These are phyloP conservation scores for Notiomystis cincta DNA, from an alignment of 2,113 vertebrate genomes.

Conservation along the genomic window DNA sequence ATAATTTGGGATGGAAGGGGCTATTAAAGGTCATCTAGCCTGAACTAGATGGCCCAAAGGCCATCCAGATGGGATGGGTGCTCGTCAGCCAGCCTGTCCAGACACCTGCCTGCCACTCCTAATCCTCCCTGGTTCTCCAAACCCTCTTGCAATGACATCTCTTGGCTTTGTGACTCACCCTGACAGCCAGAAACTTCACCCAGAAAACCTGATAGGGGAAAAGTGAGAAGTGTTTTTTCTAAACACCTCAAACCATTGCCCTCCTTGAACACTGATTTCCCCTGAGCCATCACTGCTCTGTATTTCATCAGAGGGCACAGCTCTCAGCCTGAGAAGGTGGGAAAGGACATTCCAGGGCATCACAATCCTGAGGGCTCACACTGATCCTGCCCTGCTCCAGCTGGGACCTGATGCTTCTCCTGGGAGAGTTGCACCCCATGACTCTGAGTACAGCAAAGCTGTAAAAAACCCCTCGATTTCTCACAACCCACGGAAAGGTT, in stretches of 20 bases:
- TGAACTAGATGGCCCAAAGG: background rate
- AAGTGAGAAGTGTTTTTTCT: background rate
- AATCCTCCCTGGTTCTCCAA: background rate
- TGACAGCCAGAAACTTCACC: background rate
- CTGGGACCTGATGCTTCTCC: background rate
- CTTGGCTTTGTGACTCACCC: background rate
- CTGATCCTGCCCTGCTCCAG: background rate
- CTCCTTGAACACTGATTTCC: background rate
- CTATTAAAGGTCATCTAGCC: background rate
- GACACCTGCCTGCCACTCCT: background rate
- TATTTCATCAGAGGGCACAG: background rate
- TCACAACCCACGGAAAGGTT: slow-evolving; percentile 38
- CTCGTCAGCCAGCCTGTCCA: background rate
- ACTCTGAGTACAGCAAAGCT: background rate
- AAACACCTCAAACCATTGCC: background rate
- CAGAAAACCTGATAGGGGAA: background rate
- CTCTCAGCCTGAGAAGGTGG: background rate
- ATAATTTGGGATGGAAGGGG: background rate
- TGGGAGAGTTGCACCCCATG: background rate
- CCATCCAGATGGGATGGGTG: no score
- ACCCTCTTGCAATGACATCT: background rate
- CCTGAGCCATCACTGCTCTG: accelerated
- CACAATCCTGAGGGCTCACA: accelerated
- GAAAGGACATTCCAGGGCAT: background rate
- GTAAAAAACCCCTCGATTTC: slow-evolving; percentile 60